A percentile compares a stretch with the other conserved stretches of the same genome.
These are phyloP conservation scores for Pyralis farinalis DNA, from an alignment of 2,888 invertebrate species.

Conservation along the genomic window DNA sequence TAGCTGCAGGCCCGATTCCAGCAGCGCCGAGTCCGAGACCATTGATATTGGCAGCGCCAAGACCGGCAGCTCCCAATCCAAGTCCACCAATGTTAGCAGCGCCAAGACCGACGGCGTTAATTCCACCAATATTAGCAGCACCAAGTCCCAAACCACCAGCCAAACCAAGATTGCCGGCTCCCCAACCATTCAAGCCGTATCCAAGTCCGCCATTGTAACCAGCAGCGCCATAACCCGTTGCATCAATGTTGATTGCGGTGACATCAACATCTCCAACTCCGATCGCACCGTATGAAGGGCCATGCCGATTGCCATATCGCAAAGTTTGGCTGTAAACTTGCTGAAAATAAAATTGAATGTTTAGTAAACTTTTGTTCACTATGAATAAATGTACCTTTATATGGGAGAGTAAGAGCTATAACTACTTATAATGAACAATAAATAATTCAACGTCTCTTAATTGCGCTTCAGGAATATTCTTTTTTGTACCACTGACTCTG, in stretches of 20 bases:
- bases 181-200: background rate
- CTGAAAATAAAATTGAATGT: conserved; percentile 3
- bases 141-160: background rate
- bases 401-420: too few relatives aligned
- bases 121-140: background rate
- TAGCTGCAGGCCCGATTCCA: conserved; percentile 13
- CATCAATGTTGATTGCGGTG: background rate
- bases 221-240: background rate
- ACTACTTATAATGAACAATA: too few relatives aligned
- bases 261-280: background rate
- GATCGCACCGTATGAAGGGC: too few relatives aligned
- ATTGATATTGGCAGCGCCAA: conserved; percentile 4
- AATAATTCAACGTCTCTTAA: too few relatives aligned
- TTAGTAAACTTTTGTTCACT: too few relatives aligned
- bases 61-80: background rate
- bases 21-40: conserved; percentile 12
- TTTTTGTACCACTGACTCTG: too few relatives aligned
- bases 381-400: too few relatives aligned
- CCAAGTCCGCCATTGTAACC: background rate
- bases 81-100: background rate
- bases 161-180: background rate
- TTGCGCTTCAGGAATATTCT: too few relatives aligned
- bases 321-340: conserved; percentile 6
- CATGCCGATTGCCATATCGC: background rate
- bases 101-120: conserved; percentile 5